Percentiles rank a stretch among this genome's conserved stretches.
phyloP scores from a whole-genome alignment of 1,140 invertebrate genomes.

The Drosophila takahashii region DNA sequence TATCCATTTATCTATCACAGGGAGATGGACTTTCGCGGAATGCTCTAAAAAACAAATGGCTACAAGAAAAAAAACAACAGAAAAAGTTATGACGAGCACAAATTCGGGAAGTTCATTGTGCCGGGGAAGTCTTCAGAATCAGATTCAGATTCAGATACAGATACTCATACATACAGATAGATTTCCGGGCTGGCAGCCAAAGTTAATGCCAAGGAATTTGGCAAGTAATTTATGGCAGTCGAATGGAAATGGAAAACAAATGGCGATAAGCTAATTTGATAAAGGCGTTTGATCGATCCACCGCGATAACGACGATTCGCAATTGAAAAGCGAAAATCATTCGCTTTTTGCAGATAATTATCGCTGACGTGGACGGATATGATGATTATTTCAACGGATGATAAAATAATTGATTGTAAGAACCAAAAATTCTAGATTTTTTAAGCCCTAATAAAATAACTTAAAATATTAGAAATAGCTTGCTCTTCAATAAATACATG shows the following conservation, averaged over 20 bases:
- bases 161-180: conserved; percentile 5
- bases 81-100: conserved; percentile 44
- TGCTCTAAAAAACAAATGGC: conserved; percentile 11
- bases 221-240: conserved; percentile 31
- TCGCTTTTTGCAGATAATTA: conserved; percentile 8
- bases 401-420: too few species aligned
- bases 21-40: conserved; percentile 44
- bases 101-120: conserved; percentile 43
- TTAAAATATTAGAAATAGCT: too few species aligned
- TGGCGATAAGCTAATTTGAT: conserved; percentile 50
- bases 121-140: conserved; percentile 1
- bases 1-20: conserved; percentile 39
- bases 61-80: not conserved
- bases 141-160: conserved; percentile 4
- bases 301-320: conserved; percentile 22
- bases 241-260: conserved; percentile 29
- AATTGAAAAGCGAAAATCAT: conserved; percentile 41
- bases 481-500: not conserved
- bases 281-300: conserved; percentile 42
- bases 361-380: conserved; percentile 9
- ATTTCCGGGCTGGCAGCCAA: conserved; percentile 20
- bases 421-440: too few species aligned
- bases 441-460: too few species aligned
- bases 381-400: not conserved
- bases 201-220: conserved; percentile 39